Conservation (phyloP, 1,140 invertebrate species). For the Branchinecta lynchi region DNA sequence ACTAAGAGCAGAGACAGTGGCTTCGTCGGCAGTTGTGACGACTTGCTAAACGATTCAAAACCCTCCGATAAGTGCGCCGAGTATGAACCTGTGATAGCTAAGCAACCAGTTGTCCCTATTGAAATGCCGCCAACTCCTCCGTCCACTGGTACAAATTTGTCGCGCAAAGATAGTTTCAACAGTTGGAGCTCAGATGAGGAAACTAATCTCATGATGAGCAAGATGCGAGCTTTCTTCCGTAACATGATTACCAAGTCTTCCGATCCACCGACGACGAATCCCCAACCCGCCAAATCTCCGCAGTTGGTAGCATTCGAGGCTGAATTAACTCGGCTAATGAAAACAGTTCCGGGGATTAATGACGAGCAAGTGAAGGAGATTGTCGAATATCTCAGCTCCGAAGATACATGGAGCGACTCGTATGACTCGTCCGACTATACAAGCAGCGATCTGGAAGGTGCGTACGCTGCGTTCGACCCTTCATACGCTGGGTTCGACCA, state of each 20-base stretch:
- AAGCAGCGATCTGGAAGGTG: constrained; percentile 66
- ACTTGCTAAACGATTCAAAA: constrained; percentile 44
- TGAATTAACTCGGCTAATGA: constrained; percentile 74
- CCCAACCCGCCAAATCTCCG: constrained; percentile 49
- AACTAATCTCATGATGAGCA: constrained; percentile 85
- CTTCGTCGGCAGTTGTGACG: constrained; percentile 72
- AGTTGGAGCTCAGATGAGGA: constrained; percentile 86
- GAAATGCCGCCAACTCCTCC: constrained; percentile 1
- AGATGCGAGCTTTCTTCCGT: constrained; percentile 79
- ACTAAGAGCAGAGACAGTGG: constrained; percentile 70
- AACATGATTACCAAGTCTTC: constrained; percentile 45
- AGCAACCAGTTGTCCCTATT: not conserved
- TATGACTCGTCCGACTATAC: constrained; percentile 80
- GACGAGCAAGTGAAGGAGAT: constrained; percentile 79
- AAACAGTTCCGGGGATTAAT: constrained; percentile 71
- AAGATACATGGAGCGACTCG: constrained; percentile 81
- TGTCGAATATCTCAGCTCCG: constrained; percentile 61
- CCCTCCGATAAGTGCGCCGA: not conserved
- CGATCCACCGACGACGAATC: not conserved
- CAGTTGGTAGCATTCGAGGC: constrained; percentile 73
- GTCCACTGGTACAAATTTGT: constrained; percentile 36
- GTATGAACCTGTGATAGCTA: not conserved
- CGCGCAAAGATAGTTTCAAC: constrained; percentile 73
- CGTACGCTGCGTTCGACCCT: constrained; percentile 28
- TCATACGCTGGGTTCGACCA: not conserved